These are phyloP conservation scores for Buceros bicornis DNA, from an alignment of 2,797 vertebrate species.

Conservation along the genomic window DNA sequence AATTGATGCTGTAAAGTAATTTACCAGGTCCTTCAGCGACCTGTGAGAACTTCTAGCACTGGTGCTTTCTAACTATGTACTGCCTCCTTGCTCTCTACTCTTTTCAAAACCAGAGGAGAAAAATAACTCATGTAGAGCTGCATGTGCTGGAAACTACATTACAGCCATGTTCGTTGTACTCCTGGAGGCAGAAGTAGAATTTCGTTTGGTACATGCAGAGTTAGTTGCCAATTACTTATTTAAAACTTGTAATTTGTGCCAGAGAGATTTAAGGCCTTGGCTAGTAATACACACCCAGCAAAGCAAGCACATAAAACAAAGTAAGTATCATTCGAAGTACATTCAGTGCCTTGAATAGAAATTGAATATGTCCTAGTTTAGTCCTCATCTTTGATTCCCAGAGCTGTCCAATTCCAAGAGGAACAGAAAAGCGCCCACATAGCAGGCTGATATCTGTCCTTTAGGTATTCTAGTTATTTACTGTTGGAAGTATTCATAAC, in stretches of 20 bases:
- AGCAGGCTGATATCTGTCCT: neutral
- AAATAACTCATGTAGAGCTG: neutral
- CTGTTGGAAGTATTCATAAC: neutral
- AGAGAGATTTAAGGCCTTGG: conserved; percentile 1
- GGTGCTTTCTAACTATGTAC: neutral
- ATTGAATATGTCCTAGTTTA: neutral
- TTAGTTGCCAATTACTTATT: neutral
- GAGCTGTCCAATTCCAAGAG: neutral
- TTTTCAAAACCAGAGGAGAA: neutral
- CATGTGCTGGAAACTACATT: neutral
- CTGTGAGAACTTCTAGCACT: neutral
- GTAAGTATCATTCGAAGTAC: neutral
- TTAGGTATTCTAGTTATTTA: neutral
- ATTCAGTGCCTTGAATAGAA: neutral
- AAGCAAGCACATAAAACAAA: neutral
- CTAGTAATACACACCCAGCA: neutral
- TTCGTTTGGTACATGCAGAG: neutral
- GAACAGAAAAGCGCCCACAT: neutral
- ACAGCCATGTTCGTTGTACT: neutral
- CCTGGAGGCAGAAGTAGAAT: neutral
- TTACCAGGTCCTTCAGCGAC: neutral
- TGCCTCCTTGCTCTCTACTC: neutral
- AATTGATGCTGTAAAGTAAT: conserved; percentile 15
- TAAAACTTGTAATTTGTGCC: neutral
- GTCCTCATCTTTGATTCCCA: neutral